These are phyloP conservation scores for Thamnophis elegans DNA, from an alignment of 2,797 vertebrate species.

Conservation along the genomic window DNA sequence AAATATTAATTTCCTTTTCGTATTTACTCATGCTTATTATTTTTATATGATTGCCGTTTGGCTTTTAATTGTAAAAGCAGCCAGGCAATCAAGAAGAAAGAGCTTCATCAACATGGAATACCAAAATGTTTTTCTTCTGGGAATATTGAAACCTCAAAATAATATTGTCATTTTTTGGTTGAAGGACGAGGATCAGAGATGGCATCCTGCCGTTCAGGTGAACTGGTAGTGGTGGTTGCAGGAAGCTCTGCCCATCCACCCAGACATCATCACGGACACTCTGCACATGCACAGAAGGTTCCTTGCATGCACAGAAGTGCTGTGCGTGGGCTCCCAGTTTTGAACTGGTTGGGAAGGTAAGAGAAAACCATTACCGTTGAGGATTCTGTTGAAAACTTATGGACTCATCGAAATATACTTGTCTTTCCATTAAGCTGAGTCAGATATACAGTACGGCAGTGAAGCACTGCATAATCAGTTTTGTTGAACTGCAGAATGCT, in stretches of 20 bases:
- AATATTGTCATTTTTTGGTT: not conserved
- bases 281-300: too few relatives aligned
- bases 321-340: too few relatives aligned
- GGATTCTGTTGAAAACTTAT: not conserved
- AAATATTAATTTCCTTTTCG: not conserved
- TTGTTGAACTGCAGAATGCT: slow-evolving; percentile 36
- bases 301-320: too few relatives aligned
- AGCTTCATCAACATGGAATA: not conserved
- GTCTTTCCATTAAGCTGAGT: slow-evolving; percentile 5
- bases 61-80: not conserved
- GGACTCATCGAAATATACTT: rapidly evolving
- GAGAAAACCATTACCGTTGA: too few relatives aligned
- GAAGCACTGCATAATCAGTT: slow-evolving; percentile 33
- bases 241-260: too few relatives aligned
- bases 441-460: not conserved
- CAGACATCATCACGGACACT: too few relatives aligned
- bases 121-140: slow-evolving; percentile 9
- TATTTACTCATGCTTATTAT: not conserved
- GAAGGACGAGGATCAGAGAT: not conserved
- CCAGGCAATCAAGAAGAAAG: not conserved
- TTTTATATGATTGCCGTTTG: not conserved
- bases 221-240: too few relatives aligned
- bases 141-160: not conserved
- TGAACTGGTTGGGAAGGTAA: too few relatives aligned
- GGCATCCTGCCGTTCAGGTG: too few relatives aligned